Evolutionary conservation across 2,888 invertebrate species (phyloP).

Genomic region (Coronaproctus castanopsis): DNA sequence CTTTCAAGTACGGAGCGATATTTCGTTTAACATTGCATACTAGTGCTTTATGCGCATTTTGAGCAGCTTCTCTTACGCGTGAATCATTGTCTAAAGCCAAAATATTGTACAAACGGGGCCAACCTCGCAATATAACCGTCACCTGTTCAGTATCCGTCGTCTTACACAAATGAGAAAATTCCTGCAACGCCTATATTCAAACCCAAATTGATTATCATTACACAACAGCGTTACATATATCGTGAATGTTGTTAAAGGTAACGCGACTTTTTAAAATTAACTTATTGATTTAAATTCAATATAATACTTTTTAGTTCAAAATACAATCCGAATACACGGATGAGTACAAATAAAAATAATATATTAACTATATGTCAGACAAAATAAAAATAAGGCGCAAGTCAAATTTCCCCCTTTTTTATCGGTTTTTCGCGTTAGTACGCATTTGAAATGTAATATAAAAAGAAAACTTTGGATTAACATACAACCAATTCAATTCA

Average conservation of each 20-base stretch:
- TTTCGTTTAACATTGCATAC: slow-evolving; percentile 44
- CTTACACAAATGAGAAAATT: slow-evolving; percentile 48
- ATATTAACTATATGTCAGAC: background rate
- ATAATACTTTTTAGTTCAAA: background rate
- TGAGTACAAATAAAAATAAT: background rate
- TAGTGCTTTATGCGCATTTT: slow-evolving; percentile 48
- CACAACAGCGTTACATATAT: no score
- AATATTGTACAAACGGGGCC: slow-evolving; percentile 59
- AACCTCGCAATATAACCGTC: slow-evolving; percentile 51
- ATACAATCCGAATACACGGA: background rate
- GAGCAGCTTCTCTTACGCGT: slow-evolving; percentile 56
- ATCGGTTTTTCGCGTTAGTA: no score
- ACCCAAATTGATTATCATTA: background rate
- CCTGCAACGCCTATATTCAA: slow-evolving; percentile 48
- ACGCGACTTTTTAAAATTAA: no score
- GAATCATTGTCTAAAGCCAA: slow-evolving; percentile 61
- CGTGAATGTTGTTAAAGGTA: no score
- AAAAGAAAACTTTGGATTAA: no score
- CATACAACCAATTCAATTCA: no score
- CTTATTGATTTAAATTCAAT: no score
- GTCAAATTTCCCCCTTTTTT: no score
- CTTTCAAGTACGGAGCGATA: slow-evolving; percentile 56
- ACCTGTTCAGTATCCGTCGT: slow-evolving; percentile 43
- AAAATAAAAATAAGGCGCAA: background rate
- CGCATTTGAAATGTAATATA: no score